A percentile compares a stretch with the other conserved stretches of the same genome.
Evolutionary conservation across 1,140 invertebrate species (phyloP).

Genomic region (Rhopalosiphum maidis): DNA sequence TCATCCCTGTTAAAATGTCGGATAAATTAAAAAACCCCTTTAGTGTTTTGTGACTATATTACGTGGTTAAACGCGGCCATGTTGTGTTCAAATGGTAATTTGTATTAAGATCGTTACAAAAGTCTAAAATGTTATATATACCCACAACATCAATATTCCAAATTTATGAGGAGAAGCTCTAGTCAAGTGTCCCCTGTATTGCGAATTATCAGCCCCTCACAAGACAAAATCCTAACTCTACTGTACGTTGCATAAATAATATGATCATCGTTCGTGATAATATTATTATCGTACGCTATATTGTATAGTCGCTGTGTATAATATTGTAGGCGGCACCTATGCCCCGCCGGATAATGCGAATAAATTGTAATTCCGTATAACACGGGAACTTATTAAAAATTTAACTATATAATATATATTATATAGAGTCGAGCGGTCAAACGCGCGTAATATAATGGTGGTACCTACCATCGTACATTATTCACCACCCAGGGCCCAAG

Average conservation of each 20-base stretch:
- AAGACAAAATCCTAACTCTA: not conserved
- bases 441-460: slow-evolving; percentile 5
- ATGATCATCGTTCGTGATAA: not conserved
- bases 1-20: not conserved
- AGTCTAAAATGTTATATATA: not conserved
- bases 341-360: not conserved
- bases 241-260: not conserved
- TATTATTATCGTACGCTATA: not conserved
- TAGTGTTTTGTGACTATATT: not conserved
- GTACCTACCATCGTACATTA: slow-evolving; percentile 27
- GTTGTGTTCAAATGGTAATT: not conserved
- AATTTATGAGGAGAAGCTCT: not conserved
- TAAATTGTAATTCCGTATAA: slow-evolving; percentile 42
- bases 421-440: slow-evolving; percentile 30
- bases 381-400: slow-evolving; percentile 40
- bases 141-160: not conserved
- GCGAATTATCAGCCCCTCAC: not conserved
- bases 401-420: slow-evolving; percentile 13
- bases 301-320: not conserved
- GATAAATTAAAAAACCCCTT: not conserved
- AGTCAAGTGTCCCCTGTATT: not conserved
- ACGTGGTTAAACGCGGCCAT: not conserved
- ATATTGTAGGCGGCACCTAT: not conserved
- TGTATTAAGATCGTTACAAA: not conserved
- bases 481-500: slow-evolving; percentile 47